Evolutionary conservation across 2,797 vertebrate species (phyloP).

Genomic region (Calcarius lapponicus): DNA sequence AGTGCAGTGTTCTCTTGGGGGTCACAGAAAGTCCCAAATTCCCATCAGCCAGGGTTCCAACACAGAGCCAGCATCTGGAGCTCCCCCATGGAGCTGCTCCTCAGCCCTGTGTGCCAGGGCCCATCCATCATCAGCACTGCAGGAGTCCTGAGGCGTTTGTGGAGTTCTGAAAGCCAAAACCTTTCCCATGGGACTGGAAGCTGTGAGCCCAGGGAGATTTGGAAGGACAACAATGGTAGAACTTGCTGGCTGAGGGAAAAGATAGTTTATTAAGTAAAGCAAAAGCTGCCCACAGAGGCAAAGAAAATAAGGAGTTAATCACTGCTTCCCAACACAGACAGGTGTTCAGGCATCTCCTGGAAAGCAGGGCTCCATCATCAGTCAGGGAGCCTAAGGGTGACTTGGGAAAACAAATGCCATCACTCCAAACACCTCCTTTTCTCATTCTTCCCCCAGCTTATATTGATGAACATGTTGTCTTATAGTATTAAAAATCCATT

Average conservation of each 20-base stretch:
- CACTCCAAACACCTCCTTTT: not conserved
- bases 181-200: not conserved
- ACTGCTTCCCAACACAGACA: not conserved
- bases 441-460: not conserved
- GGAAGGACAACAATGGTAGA: not conserved
- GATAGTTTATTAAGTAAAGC: not conserved
- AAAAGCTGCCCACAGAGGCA: not conserved
- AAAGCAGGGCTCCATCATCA: not conserved
- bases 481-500: not conserved
- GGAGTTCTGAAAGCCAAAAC: not conserved
- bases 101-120: fast-evolving
- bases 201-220: not conserved
- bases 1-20: not conserved
- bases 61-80: not conserved
- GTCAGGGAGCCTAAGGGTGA: not conserved
- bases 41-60: not conserved
- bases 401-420: not conserved
- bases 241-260: not conserved
- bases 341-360: not conserved
- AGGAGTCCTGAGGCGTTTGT: no score
- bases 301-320: not conserved
- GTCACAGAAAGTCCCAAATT: not conserved
- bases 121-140: not conserved
- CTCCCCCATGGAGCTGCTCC: not conserved
- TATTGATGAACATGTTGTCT: not conserved